These are phyloP conservation scores for Chiloscyllium plagiosum DNA, from an alignment of 2,113 vertebrate species.

Conservation along the genomic window DNA sequence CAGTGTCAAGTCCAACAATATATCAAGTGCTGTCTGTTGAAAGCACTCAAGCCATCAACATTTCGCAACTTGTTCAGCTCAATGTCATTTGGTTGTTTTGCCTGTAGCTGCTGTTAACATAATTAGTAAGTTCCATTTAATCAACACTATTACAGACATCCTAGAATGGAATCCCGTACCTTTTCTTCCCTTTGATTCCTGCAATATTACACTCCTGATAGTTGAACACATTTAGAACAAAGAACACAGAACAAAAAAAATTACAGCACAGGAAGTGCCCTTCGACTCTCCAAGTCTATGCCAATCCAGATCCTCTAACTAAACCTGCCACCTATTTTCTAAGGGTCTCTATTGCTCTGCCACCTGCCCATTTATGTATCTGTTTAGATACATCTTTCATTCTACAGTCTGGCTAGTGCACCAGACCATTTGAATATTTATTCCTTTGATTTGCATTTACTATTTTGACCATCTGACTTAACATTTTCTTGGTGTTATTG, in stretches of 20 bases:
- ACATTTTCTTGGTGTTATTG: too few relatives aligned
- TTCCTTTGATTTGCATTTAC: too few relatives aligned
- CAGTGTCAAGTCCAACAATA: background rate
- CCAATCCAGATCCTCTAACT: too few relatives aligned
- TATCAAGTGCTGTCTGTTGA: background rate
- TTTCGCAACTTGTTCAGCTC: background rate
- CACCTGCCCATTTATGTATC: too few relatives aligned
- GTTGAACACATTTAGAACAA: background rate
- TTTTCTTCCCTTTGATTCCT: background rate
- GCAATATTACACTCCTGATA: background rate
- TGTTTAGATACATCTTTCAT: too few relatives aligned
- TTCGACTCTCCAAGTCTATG: too few relatives aligned
- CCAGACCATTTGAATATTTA: too few relatives aligned
- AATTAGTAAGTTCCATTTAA: background rate
- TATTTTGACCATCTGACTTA: too few relatives aligned
- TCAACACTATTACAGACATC: background rate
- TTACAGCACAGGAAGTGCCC: too few relatives aligned
- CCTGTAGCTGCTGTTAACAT: background rate
- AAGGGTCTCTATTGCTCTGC: too few relatives aligned
- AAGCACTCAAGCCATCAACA: slow-evolving; percentile 27
- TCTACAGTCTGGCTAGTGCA: background rate
- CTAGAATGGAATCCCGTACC: background rate
- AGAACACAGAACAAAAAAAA: too few relatives aligned
- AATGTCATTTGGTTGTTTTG: background rate
- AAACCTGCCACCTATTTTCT: too few relatives aligned